Base-by-base conservation (phyloP, 2,113 vertebrate species). In the Notothenia coriiceps region DNA sequence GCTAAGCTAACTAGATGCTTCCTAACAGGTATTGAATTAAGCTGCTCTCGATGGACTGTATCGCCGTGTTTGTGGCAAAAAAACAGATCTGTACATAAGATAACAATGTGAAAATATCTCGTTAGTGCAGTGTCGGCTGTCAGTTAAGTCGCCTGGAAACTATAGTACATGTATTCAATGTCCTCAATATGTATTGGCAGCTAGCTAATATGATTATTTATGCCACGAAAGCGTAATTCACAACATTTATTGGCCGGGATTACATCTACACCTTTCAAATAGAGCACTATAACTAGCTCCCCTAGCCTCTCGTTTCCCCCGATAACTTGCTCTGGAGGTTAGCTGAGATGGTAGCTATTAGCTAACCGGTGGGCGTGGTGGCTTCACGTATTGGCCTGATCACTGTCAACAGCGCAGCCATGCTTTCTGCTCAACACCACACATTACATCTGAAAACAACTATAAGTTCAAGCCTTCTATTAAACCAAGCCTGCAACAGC, bases 331-430 rank as follows among this genome's bases (percentile, higher is more conserved):
- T n/a, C 22, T 66, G 44, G 20, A n/a, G 4, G 44, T 12, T 18
- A 8, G 29, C 11, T 57, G 57, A 13, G 55, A 4, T 20, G 63
- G 18, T 49, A 10, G 35, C 25, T 40, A n/a, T 14, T 49, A 10
- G 35, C 25, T 47, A n/a, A 12, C 22, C 15, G 25, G 86, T 69
- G 68, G 86, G 83, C 72, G 79, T 76, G 79, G 6, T 5, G 67
- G 20, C 46, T 68, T 63, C 68, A 80, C 68, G 72, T 86, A 72
- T 22, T 60, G 43, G 50, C 35, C 35, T 0, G 10, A 12, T 10
- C 4, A 3, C 51, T 63, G 84, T 86, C 80, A 86, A 77, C 80
- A 80, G 22, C n/a, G 57, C 80, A 1, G 54, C 54, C 47, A 29
- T 33, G 70, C 51, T 1, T 22, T 11, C 6, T 9, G 6, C 2